These are phyloP conservation scores for Drosophila fungiperda DNA, from an alignment of 2,888 invertebrate species.

Conservation along the genomic window DNA sequence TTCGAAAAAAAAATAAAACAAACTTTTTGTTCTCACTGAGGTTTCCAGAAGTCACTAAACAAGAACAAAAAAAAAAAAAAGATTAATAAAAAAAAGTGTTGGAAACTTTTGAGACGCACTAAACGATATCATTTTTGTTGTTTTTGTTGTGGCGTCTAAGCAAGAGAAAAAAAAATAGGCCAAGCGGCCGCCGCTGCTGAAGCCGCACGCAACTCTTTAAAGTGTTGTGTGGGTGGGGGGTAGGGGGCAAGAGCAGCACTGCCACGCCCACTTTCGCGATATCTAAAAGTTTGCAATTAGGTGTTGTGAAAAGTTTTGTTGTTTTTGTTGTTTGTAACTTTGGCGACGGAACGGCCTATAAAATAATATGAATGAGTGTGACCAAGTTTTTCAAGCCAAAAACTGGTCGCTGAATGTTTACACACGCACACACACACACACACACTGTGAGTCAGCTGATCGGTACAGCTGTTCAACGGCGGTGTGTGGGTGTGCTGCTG, in stretches of 20 bases:
- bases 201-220: slow-evolving; percentile 51
- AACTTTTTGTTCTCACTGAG: slow-evolving; percentile 52
- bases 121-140: slow-evolving; percentile 69
- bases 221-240: slow-evolving; percentile 1
- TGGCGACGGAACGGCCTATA: slow-evolving; percentile 76
- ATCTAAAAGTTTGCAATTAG: slow-evolving; percentile 78
- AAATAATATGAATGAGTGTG: slow-evolving; percentile 63
- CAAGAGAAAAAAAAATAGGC: slow-evolving; percentile 46
- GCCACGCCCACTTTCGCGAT: slow-evolving; percentile 50
- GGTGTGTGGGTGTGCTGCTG: slow-evolving; percentile 1
- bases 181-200: slow-evolving; percentile 39
- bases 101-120: slow-evolving; percentile 77
- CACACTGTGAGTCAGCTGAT: slow-evolving; percentile 40
- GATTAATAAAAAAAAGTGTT: slow-evolving; percentile 37
- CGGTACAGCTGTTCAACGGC: slow-evolving; percentile 51
- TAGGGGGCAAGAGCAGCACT: slow-evolving; percentile 12
- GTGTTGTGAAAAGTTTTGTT: slow-evolving; percentile 76
- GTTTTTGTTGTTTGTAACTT: slow-evolving; percentile 66
- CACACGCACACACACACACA: slow-evolving; percentile 4
- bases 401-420: background rate
- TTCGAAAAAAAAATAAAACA: slow-evolving; percentile 59
- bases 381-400: slow-evolving; percentile 41
- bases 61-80: slow-evolving; percentile 50
- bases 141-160: slow-evolving; percentile 61
- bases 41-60: slow-evolving; percentile 67